phyloP scores from a whole-genome alignment of 2,888 invertebrate species.

The Dioctria linearis region DNA sequence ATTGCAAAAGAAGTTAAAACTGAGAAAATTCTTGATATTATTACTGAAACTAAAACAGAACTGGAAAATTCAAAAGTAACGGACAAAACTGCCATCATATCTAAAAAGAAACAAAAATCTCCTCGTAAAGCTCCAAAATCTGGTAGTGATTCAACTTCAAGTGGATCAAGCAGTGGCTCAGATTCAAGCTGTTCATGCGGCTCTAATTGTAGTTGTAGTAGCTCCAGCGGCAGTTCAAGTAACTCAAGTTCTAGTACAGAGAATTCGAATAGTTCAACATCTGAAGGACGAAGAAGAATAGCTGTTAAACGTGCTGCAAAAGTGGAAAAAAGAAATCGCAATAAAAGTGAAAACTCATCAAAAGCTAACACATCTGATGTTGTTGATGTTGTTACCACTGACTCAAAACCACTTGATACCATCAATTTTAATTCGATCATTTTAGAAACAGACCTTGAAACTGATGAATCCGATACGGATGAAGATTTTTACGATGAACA shows the following conservation, averaged over 20 bases:
- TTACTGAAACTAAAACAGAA: neutral
- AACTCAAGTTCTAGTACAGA: conserved; percentile 77
- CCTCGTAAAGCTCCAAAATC: conserved; percentile 71
- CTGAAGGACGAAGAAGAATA: conserved; percentile 70
- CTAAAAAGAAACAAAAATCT: conserved; percentile 73
- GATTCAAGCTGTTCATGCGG: conserved; percentile 87
- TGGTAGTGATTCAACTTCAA: conserved; percentile 76
- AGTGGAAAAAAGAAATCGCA: conserved; percentile 71
- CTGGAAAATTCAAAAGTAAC: neutral
- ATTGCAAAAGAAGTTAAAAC: conserved; percentile 1
- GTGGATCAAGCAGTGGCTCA: conserved; percentile 83
- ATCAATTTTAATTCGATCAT: conserved; percentile 76
- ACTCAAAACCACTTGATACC: conserved; percentile 64
- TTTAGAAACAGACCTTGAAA: conserved; percentile 87
- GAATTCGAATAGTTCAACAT: conserved; percentile 71
- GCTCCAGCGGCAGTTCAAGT: conserved; percentile 78
- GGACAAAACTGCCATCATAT: conserved; percentile 62
- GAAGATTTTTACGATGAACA: conserved; percentile 91
- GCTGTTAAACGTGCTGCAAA: conserved; percentile 68
- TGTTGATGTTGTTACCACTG: conserved; percentile 63
- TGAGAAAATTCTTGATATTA: neutral
- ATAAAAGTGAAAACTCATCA: conserved; percentile 63
- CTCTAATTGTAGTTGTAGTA: conserved; percentile 87
- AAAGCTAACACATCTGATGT: conserved; percentile 70
- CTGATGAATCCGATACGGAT: conserved; percentile 87